Percentiles rank a stretch among this genome's conserved stretches.
Conservation (phyloP, 2,113 vertebrate species). For the Pogonocichla stellata region DNA sequence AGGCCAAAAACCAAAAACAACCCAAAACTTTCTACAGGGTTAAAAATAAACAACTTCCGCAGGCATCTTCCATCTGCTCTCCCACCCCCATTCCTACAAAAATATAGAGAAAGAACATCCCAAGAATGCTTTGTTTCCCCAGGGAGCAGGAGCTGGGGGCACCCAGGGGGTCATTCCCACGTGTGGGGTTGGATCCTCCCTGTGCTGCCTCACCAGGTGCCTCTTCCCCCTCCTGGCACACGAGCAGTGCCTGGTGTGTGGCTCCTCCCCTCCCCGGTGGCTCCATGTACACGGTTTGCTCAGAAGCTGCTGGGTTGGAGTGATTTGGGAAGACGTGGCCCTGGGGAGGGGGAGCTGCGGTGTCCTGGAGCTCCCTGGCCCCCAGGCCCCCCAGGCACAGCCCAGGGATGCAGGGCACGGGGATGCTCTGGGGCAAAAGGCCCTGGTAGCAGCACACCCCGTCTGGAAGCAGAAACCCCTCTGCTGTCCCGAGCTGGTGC, state of each 20-base stretch:
- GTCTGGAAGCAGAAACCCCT: background rate
- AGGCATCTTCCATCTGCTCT: constrained; percentile 3
- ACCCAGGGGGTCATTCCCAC: background rate
- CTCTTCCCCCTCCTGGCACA: background rate
- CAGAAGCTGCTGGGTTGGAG: background rate
- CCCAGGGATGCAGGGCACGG: background rate
- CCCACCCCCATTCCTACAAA: constrained; percentile 49
- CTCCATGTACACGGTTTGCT: background rate
- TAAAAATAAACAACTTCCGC: constrained; percentile 25
- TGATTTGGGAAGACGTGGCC: background rate
- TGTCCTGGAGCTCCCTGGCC: background rate
- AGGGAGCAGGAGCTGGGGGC: background rate
- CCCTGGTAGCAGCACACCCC: background rate
- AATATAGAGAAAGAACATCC: constrained; percentile 55
- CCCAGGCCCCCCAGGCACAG: background rate
- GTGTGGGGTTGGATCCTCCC: background rate
- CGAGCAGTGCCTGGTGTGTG: fast-evolving
- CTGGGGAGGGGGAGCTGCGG: background rate
- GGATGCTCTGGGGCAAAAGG: background rate
- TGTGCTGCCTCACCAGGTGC: background rate
- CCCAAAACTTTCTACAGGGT: background rate
- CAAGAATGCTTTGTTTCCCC: background rate
- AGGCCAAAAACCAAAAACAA: constrained; percentile 52
- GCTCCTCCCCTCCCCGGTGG: background rate
- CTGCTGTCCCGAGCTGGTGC: fast-evolving